Conservation (phyloP, 2,888 invertebrate genomes). For the Macrophya alboannulata region DNA sequence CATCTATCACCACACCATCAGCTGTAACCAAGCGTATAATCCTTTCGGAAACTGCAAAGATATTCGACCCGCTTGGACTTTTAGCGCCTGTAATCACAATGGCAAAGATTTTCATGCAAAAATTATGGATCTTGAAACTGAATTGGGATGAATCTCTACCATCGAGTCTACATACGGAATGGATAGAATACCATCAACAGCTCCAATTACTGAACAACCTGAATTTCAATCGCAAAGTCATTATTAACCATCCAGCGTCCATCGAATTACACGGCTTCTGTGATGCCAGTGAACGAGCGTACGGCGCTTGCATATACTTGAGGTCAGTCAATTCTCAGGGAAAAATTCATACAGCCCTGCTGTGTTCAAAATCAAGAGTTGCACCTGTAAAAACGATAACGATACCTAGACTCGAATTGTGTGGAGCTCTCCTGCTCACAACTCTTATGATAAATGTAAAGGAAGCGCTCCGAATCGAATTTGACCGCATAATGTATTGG, state of each 20-base stretch:
- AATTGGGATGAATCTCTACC: no score
- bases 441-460: constrained; percentile 54
- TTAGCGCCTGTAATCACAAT: no score
- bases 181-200: no score
- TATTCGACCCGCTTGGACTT: no score
- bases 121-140: no score
- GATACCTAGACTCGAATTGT: constrained; percentile 18
- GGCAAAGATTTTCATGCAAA: no score
- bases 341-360: neutral
- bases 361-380: constrained; percentile 39
- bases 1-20: no score
- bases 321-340: neutral
- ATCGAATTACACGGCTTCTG: constrained; percentile 60
- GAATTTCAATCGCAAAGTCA: neutral
- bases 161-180: no score
- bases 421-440: constrained; percentile 34
- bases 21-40: no score
- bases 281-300: constrained; percentile 57
- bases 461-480: constrained; percentile 34
- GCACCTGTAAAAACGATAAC: constrained; percentile 24
- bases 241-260: neutral
- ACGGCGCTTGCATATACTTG: constrained; percentile 32
- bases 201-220: neutral
- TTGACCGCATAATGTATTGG: constrained; percentile 60
- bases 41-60: no score